A percentile compares a stretch with the other conserved stretches of the same genome.
Evolutionary conservation across 2,797 vertebrate species (phyloP).

Genomic region (Anguilla megastoma): DNA sequence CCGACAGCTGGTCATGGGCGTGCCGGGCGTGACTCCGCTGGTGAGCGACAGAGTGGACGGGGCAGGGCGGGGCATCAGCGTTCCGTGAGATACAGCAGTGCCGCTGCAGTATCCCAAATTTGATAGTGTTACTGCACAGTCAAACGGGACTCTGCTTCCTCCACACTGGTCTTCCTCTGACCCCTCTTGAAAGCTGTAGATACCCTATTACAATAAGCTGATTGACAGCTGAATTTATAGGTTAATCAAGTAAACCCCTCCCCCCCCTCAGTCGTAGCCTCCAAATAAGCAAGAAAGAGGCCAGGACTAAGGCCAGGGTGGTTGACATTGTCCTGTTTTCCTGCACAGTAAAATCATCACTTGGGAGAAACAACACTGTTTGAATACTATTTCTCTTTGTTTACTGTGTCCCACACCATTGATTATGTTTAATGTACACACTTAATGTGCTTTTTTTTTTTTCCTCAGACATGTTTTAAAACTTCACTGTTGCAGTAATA

Average conservation of each 20-base stretch:
- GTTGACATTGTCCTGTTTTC: too few species aligned
- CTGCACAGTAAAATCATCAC: too few species aligned
- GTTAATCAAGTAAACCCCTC: too few species aligned
- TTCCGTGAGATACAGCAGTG: not conserved
- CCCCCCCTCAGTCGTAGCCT: too few species aligned
- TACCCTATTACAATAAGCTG: not conserved
- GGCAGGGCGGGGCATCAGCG: not conserved
- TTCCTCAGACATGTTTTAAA: not conserved
- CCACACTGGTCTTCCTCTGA: not conserved
- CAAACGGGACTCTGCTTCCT: not conserved
- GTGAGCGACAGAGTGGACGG: slow-evolving; percentile 56
- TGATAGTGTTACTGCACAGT: not conserved
- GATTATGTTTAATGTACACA: not conserved
- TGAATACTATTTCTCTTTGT: not conserved
- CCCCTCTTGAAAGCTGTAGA: too few species aligned
- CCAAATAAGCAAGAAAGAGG: too few species aligned
- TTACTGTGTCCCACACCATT: not conserved
- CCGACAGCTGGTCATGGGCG: slow-evolving; percentile 63
- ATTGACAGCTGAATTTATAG: not conserved
- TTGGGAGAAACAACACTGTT: too few species aligned
- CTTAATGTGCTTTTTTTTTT: not conserved
- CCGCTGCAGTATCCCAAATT: not conserved
- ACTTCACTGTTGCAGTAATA: not conserved
- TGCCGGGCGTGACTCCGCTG: slow-evolving; percentile 60
- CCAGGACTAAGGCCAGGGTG: too few species aligned